phyloP scores from a whole-genome alignment of 2,797 vertebrate genomes.

The Darevskia nairensis region DNA sequence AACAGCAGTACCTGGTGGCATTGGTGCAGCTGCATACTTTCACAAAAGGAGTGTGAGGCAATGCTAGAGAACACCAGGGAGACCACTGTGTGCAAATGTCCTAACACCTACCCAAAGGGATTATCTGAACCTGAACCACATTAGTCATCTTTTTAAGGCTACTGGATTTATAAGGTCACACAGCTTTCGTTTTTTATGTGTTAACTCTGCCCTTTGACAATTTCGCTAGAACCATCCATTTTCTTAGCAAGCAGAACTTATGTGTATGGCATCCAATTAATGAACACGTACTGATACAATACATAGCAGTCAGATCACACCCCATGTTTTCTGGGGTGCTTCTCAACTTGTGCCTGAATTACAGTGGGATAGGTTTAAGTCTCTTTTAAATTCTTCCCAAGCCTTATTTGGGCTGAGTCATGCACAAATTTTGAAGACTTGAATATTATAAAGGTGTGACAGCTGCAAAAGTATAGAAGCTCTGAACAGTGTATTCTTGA shows the following conservation, averaged over 20 bases:
- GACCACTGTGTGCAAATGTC: too few relatives aligned
- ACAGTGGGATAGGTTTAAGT: background rate
- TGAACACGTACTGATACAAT: background rate
- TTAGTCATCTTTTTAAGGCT: background rate
- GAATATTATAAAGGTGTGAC: background rate
- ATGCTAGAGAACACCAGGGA: background rate
- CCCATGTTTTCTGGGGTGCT: background rate
- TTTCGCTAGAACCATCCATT: background rate
- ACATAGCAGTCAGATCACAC: background rate
- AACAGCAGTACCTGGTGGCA: background rate
- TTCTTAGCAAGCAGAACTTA: background rate
- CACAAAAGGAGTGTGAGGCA: background rate
- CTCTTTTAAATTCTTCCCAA: background rate
- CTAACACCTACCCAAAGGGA: background rate
- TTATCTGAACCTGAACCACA: background rate
- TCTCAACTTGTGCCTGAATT: background rate
- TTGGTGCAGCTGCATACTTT: background rate
- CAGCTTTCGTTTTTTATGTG: background rate
- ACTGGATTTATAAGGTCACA: background rate
- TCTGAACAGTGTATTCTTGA: background rate
- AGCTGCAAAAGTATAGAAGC: background rate
- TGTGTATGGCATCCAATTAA: background rate
- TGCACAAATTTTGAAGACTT: background rate
- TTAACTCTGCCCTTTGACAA: background rate
- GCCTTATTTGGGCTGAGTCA: too few relatives aligned